These are phyloP conservation scores for Eumerus sabulonum DNA, from an alignment of 2,888 invertebrate genomes.

Conservation along the genomic window DNA sequence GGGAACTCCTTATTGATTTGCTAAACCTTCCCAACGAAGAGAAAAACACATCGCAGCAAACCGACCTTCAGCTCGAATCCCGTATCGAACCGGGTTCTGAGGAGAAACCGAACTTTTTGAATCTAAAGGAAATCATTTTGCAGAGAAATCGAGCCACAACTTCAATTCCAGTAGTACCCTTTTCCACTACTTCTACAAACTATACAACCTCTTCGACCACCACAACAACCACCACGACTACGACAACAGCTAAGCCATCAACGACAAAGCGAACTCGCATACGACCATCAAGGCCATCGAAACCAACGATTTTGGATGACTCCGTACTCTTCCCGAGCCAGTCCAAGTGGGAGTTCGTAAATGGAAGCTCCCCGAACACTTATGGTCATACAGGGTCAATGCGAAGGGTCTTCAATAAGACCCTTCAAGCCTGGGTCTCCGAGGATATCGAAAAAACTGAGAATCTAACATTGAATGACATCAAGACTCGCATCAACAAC, in stretches of 20 bases:
- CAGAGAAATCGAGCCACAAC: constrained; percentile 72
- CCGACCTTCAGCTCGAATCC: constrained; percentile 65
- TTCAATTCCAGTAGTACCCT: constrained; percentile 9
- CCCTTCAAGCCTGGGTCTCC: constrained; percentile 83
- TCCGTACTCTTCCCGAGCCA: constrained; percentile 78
- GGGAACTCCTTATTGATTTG: constrained; percentile 77
- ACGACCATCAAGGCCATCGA: constrained; percentile 71
- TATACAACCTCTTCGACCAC: constrained; percentile 38
- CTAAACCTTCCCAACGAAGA: constrained; percentile 75
- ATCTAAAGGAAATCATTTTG: constrained; percentile 78
- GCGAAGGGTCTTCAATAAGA: constrained; percentile 82
- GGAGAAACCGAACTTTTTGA: constrained; percentile 76
- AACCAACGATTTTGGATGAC: constrained; percentile 74
- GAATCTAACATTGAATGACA: constrained; percentile 74
- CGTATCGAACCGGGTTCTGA: constrained; percentile 70
- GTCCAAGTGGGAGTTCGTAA: constrained; percentile 82
- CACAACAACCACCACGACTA: constrained; percentile 56
- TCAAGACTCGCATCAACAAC: constrained; percentile 76
- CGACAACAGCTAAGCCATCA: constrained; percentile 45
- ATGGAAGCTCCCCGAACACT: constrained; percentile 76
- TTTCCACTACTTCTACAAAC: background rate
- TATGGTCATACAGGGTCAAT: constrained; percentile 77
- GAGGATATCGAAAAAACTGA: constrained; percentile 79
- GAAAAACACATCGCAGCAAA: constrained; percentile 40
- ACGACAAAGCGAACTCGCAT: constrained; percentile 71